Percentiles rank a stretch among this genome's conserved stretches.
These are phyloP conservation scores for Alligator sinensis DNA, from an alignment of 2,113 vertebrate genomes.

Conservation along the genomic window DNA sequence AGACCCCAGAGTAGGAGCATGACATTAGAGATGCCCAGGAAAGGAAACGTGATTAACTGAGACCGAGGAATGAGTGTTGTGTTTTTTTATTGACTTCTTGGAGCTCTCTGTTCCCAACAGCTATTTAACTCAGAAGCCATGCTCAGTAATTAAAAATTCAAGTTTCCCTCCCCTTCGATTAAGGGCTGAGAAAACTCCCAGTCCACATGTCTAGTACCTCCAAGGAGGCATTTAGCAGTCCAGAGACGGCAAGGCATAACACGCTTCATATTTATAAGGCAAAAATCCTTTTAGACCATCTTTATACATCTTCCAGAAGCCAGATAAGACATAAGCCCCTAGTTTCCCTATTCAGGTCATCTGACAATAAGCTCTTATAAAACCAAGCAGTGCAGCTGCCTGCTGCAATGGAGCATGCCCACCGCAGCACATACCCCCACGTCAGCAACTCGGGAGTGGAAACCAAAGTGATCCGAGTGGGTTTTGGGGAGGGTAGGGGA, in stretches of 20 bases:
- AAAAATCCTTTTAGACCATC: not conserved
- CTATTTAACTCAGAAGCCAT: not conserved
- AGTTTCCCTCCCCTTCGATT: not conserved
- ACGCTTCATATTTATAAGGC: not conserved
- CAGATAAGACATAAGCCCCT: not conserved
- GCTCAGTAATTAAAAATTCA: not conserved
- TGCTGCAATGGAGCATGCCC: not conserved
- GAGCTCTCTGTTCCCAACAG: not conserved
- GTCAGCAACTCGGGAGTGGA: no score
- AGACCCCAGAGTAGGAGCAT: not conserved
- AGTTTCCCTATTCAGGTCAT: not conserved
- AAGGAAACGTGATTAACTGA: not conserved
- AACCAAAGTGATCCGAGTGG: no score
- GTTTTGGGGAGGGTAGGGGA: no score
- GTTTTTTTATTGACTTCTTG: not conserved
- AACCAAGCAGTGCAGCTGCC: not conserved
- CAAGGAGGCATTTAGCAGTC: not conserved
- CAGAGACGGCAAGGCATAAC: not conserved
- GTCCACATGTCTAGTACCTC: not conserved
- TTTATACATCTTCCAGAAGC: not conserved
- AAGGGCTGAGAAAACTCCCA: not conserved
- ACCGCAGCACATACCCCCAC: no score
- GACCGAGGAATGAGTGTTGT: not conserved
- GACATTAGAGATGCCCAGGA: not conserved
- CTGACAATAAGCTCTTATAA: not conserved